A percentile compares a stretch with the other conserved stretches of the same genome.
These are phyloP conservation scores for Eleutherodactylus coqui DNA, from an alignment of 2,797 vertebrate genomes.

Conservation along the genomic window DNA sequence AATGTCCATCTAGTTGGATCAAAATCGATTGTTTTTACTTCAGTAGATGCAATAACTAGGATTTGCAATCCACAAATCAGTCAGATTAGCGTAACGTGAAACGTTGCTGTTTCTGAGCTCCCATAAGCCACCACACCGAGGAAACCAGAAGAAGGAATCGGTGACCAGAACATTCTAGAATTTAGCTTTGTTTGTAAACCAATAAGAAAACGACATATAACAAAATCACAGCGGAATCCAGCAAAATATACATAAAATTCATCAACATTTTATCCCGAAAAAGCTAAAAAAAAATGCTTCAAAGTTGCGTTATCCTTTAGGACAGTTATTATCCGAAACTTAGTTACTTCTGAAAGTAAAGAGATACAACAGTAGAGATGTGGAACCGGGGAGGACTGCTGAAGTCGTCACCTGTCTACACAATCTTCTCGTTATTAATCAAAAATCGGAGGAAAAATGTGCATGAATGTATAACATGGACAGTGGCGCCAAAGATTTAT, in stretches of 20 bases:
- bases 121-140: not conserved
- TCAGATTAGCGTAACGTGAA: not conserved
- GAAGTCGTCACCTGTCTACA: constrained; percentile 47
- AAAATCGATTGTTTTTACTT: too few relatives aligned
- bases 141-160: not conserved
- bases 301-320: not conserved
- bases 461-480: constrained; percentile 27
- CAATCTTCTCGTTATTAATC: constrained; percentile 58
- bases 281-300: not conserved
- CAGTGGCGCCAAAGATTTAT: constrained; percentile 46
- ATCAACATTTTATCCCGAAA: not conserved
- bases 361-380: not conserved
- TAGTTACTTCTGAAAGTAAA: not conserved
- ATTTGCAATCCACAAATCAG: too few relatives aligned
- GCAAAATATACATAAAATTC: not conserved
- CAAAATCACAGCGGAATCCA: not conserved
- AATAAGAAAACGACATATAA: not conserved
- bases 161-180: not conserved
- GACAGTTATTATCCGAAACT: not conserved
- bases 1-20: too few relatives aligned
- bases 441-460: constrained; percentile 18
- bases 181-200: not conserved
- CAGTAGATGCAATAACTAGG: too few relatives aligned
- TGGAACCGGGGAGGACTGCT: constrained; percentile 10
- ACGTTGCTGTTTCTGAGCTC: not conserved